Evolutionary conservation across 2,797 vertebrate species (phyloP).

Genomic region (Rhincodon typus): DNA sequence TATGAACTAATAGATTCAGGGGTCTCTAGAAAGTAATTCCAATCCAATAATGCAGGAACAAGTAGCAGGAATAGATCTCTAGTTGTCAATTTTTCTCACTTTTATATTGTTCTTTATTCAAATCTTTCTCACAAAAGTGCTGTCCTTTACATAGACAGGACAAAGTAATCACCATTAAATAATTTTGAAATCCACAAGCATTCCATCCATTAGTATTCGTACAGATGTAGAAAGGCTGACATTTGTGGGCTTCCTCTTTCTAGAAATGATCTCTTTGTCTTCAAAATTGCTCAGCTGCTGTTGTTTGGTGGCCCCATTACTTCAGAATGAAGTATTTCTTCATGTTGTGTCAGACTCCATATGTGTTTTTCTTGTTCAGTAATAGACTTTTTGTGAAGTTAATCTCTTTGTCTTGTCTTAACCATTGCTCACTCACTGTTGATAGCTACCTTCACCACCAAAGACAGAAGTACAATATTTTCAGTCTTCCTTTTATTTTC

Average conservation of each 20-base stretch:
- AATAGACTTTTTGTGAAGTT: slow-evolving; percentile 38
- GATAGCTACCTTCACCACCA: slow-evolving; percentile 36
- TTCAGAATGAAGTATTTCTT: slow-evolving; percentile 38
- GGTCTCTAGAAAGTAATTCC: too few species aligned
- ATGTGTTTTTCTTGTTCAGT: slow-evolving; percentile 38
- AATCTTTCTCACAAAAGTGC: background rate
- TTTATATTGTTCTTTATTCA: background rate
- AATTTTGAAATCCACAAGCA: background rate
- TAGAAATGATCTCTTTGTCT: slow-evolving; percentile 36
- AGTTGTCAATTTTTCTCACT: background rate
- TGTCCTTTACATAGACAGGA: background rate
- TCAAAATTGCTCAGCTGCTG: slow-evolving; percentile 34
- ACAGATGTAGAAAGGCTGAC: background rate
- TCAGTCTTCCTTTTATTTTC: background rate
- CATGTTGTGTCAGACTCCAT: slow-evolving; percentile 36
- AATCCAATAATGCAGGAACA: background rate
- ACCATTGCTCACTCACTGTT: slow-evolving; percentile 36
- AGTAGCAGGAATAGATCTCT: background rate
- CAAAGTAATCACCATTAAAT: slow-evolving; percentile 15
- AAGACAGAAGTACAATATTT: slow-evolving; percentile 30
- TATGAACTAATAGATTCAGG: background rate
- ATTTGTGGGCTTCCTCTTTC: slow-evolving; percentile 19
- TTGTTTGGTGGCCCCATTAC: slow-evolving; percentile 36
- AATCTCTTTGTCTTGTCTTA: slow-evolving; percentile 38
- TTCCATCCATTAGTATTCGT: background rate